Evolutionary conservation across 2,888 invertebrate species (phyloP), one percentile per base, ranked within the genome.

Genomic region (Eristalis arbustorum): DNA sequence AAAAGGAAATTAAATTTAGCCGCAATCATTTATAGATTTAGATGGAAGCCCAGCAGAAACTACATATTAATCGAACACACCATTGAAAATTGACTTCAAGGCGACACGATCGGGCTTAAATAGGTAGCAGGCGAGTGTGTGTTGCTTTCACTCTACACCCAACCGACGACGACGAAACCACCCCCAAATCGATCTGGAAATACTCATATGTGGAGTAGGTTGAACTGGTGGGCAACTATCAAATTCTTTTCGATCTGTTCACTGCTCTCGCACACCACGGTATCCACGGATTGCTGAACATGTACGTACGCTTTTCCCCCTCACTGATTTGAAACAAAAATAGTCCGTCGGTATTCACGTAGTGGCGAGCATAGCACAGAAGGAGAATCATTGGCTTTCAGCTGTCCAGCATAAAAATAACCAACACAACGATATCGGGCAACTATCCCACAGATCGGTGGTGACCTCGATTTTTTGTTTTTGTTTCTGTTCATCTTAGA

Each of bases 371-470:
- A 68, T 56, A 71, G 71, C 13, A 34, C 18, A 4, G 14, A 8
- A 8, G 49, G 6, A 49, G 71, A 72, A 77, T 82, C 72, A 72
- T 77, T 82, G 76, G 76, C 71, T 76, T 82, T 76, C 67, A 76
- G 67, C 82, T 82, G 82, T 82, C 82, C 82, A 82, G 82, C 76
- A 77, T 82, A 72, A 37, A 68, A 72, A 82, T 56, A 66, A 66
- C 64, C 40, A 57, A 64, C 28, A 71, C 64, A 57, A 72, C 31
- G 42, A 56, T n/a, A 57, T 13, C 28, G 40, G 68, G 49, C 42
- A 49, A 56, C 14, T 18, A 67, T 63, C 49, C 62, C 23, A 79
- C n/a, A 28, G 80, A 81, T 78, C 68, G 40, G 57, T 78, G 73
- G 64, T 83, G 83, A 83, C 83, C 83, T 77, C 83, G 83, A 83